Evolutionary conservation across 2,888 invertebrate species (phyloP).

Genomic region (Malachius bipustulatus): DNA sequence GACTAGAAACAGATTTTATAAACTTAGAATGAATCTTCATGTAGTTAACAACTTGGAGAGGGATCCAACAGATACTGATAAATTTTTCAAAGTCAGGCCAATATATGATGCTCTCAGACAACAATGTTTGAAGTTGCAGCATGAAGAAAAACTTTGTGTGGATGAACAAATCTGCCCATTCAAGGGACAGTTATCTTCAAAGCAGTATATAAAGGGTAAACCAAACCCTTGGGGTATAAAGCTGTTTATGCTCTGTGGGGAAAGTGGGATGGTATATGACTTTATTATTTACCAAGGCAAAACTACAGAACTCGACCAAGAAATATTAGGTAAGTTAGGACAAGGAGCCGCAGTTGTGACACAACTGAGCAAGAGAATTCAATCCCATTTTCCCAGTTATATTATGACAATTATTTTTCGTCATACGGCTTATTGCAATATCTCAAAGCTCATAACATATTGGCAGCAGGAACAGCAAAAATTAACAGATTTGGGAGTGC

Average conservation of each 20-base stretch:
- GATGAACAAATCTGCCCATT: conserved; percentile 1
- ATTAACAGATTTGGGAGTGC: no score
- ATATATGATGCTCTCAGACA: conserved; percentile 15
- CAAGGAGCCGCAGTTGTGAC: neutral
- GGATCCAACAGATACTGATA: conserved; percentile 5
- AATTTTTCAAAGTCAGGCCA: conserved; percentile 17
- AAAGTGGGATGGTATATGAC: neutral
- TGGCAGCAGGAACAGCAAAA: no score
- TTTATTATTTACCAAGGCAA: conserved; percentile 4
- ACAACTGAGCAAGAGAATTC: neutral
- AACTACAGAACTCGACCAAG: neutral
- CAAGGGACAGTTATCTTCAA: neutral
- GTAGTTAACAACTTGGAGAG: conserved; percentile 7
- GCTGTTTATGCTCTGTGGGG: neutral
- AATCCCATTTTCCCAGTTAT: neutral
- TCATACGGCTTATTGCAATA: no score
- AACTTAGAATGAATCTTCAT: conserved; percentile 9
- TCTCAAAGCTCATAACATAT: no score
- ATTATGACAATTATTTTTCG: conserved; percentile 3
- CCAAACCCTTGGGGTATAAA: conserved; percentile 4
- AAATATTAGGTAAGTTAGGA: neutral
- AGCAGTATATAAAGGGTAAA: conserved; percentile 3
- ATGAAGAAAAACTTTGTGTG: conserved; percentile 4
- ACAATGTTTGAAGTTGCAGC: conserved; percentile 1
- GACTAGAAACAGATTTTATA: conserved; percentile 9